A percentile compares a stretch with the other conserved stretches of the same genome.
These are phyloP conservation scores for Caiman crocodilus DNA, from an alignment of 2,797 vertebrate species.

Conservation along the genomic window DNA sequence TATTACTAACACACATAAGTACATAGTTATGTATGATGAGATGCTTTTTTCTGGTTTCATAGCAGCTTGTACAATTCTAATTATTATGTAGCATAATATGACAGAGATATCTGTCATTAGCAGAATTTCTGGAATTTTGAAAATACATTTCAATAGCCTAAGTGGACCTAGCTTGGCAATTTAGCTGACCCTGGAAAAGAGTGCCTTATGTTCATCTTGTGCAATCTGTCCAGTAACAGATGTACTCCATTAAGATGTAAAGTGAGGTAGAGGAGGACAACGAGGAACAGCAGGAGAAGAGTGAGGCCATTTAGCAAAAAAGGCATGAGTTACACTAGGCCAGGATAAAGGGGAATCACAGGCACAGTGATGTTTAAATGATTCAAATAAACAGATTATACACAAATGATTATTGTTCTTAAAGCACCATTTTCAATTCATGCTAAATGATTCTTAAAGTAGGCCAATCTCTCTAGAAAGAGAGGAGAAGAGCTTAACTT, in stretches of 20 bases:
- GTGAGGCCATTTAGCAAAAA: constrained; percentile 67
- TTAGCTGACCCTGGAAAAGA: constrained; percentile 78
- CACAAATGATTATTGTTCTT: constrained; percentile 44
- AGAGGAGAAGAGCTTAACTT: not conserved
- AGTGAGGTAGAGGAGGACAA: constrained; percentile 67
- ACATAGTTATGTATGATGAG: not conserved
- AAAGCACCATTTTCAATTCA: constrained; percentile 8
- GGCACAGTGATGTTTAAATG: not conserved
- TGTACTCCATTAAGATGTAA: constrained; percentile 76
- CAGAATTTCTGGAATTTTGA: constrained; percentile 75
- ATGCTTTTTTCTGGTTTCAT: constrained; percentile 55
- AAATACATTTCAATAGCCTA: constrained; percentile 74
- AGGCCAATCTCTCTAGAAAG: not conserved
- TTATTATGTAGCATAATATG: constrained; percentile 73
- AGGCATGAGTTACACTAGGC: constrained; percentile 30
- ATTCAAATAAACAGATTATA: constrained; percentile 33
- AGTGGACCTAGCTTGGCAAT: constrained; percentile 75
- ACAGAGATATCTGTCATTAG: constrained; percentile 71
- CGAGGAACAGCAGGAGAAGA: constrained; percentile 68
- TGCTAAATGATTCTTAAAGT: constrained; percentile 49
- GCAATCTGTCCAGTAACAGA: constrained; percentile 80
- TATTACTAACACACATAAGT: not conserved
- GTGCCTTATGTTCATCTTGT: constrained; percentile 77
- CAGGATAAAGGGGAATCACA: constrained; percentile 8
- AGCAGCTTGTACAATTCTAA: constrained; percentile 21